A percentile compares a stretch with the other conserved stretches of the same genome.
Conservation (phyloP, 2,888 invertebrate species). For the Cantharis rufa region DNA sequence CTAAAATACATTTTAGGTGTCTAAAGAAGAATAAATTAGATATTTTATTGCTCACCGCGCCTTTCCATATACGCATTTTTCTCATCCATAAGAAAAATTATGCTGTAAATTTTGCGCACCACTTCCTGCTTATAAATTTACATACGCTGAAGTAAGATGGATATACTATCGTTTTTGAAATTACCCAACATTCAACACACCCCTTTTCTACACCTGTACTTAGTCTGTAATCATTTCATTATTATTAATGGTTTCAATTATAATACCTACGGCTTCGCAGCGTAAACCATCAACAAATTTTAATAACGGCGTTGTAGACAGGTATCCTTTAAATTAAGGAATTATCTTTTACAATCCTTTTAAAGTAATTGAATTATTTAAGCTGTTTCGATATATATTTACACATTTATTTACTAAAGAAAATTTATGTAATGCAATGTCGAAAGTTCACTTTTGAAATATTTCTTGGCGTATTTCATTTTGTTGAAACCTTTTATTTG, state of each 20-base stretch:
- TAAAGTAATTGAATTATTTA: constrained; percentile 1
- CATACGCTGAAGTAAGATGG: not conserved
- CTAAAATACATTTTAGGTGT: constrained; percentile 10
- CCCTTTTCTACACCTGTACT: constrained; percentile 20
- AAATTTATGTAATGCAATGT: constrained; percentile 1
- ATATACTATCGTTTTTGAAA: not conserved
- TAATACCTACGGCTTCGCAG: not conserved
- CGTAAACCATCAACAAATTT: not conserved
- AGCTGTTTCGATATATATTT: not conserved
- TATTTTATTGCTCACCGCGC: constrained; percentile 24
- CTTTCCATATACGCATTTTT: constrained; percentile 13
- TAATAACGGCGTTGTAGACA: not conserved
- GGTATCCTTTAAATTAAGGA: not conserved
- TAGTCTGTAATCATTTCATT: constrained; percentile 15
- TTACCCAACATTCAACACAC: constrained; percentile 1
- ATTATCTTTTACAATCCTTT: not conserved
- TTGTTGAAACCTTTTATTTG: not conserved
- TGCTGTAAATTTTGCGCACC: not conserved
- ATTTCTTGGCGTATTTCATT: not conserved
- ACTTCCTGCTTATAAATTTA: not conserved
- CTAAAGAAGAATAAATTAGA: constrained; percentile 22
- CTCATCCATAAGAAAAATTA: constrained; percentile 3
- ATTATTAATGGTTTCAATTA: constrained; percentile 19
- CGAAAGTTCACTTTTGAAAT: not conserved
- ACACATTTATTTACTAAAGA: not conserved